Percentiles rank a stretch among this genome's conserved stretches.
Conservation (phyloP, 53 echinoderm and acorn worm species). For the Apostichopus leukothele region DNA sequence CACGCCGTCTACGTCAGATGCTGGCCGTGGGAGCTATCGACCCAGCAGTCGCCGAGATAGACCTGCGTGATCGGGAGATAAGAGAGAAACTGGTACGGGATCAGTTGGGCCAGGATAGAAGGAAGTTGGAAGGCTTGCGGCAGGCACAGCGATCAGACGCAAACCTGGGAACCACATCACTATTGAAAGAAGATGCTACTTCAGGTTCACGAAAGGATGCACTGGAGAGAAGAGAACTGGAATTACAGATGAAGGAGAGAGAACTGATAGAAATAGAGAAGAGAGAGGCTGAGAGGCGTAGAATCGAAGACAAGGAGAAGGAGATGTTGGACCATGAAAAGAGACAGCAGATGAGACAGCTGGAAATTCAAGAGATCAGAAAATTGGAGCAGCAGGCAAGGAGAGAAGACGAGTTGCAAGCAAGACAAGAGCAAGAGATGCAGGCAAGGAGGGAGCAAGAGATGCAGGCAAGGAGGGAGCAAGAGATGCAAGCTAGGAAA, state of each 20-base stretch:
- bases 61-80: slow-evolving; percentile 28
- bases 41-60: neutral
- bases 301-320: slow-evolving; percentile 16
- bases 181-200: neutral
- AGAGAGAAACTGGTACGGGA: slow-evolving; percentile 26
- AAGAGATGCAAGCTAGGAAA: slow-evolving; percentile 1
- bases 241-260: slow-evolving; percentile 15
- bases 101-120: slow-evolving; percentile 13
- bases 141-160: neutral
- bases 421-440: neutral
- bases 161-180: neutral
- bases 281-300: slow-evolving; percentile 32
- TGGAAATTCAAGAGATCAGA: neutral
- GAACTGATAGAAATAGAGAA: slow-evolving; percentile 33
- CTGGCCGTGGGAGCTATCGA: neutral
- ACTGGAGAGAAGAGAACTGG: neutral
- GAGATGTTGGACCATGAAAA: slow-evolving; percentile 11
- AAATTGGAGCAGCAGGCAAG: neutral
- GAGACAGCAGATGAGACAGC: neutral
- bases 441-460: neutral
- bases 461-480: slow-evolving; percentile 1
- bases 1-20: neutral
- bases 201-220: neutral
- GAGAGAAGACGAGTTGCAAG: slow-evolving; percentile 5
- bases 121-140: slow-evolving; percentile 12